Base-by-base conservation (phyloP, 2,797 vertebrate species). In the Etheostoma perlongum region DNA sequence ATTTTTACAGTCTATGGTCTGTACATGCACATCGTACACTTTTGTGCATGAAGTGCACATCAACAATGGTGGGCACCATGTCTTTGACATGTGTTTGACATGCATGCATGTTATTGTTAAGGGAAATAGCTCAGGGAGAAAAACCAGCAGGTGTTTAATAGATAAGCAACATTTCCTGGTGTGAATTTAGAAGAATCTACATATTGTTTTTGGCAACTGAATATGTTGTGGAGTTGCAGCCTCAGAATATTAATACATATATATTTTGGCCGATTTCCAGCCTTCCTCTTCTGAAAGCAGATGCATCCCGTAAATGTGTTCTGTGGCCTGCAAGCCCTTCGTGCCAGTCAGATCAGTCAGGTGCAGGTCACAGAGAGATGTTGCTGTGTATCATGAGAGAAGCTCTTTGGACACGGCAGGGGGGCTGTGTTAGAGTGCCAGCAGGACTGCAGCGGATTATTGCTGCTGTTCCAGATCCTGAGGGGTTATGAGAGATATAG, bases 381-480 rank as follows among this genome's bases (percentile, higher is more conserved):
- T 25, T 63, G 73, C 72, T 59, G 72, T 68, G 76, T 72, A 69
- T 82, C 77, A 74, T 77, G 65, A 70, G 42, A 74, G 15, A 78
- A 72, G 75, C 83, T 86, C 55, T 85, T 74, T 82, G 71, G 70
- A 62, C 74, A 72, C 81, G 76, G 23, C 68, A 81, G 84, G 83
- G 55, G 55, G 61, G 47, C 64, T 80, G 66, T 88, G 84, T 85
- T 85, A 71, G 74, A 79, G 53, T 47, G 78, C 84, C 85, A 88
- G 66, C 74, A 82, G 52, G 81, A 76, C 85, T 72, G 61, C 63
- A 49, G 69, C 84, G 70, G 74, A 89, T 88, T 88, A 78, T 72
- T 84, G 85, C 69, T 82, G 73, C 63, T 78, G 44, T 74, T 83
- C 70, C 79, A 64, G 25, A 82, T 88, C 69, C 78, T 62, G 58